Base-by-base conservation (phyloP, 2,888 invertebrate genomes). In the Liposcelis brunnea region DNA sequence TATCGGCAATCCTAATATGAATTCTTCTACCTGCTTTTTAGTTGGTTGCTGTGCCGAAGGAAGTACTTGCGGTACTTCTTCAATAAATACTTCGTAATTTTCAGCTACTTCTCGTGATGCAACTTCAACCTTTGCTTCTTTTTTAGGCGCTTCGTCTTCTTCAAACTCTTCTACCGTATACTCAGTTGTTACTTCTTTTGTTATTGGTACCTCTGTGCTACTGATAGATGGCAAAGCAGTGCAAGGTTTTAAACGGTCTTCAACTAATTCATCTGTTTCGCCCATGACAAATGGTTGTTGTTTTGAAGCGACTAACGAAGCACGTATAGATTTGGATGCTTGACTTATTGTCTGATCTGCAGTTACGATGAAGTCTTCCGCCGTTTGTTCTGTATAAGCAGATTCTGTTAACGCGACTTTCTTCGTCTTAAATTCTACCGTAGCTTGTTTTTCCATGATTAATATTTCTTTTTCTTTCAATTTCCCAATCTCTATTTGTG, bases 391-490 rank as follows among this genome's bases (percentile, higher is more conserved):
- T 8, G 26, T 43, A 34, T 44, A 12, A 32, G 47, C 19, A 32
- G 43, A 32, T 12, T 45, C 45, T n/a, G 48, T 49, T 21, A 49
- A 14, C 15, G 50, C 48, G 8, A 47, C 50, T 38, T 49, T 37
- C 14, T 36, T 45, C 16, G 47, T 37, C 18, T 36, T 40, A 5
- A 50, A 10, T 26, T 49, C 38, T 6, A 45, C 14, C 14, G n/a
- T 35, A 19, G 48, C 50, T 36, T 47, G 37, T 37, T 16, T 42
- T 37, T n/a, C 36, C 31, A 37, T 10, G 6, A 2, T 31, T 36
- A 35, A 15, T 21, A n/a, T 26, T 42, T 44, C 31, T 31, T 36
- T 38, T 21, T 32, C 8, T 40, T 42, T 33, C 4, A 45, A 16
- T 8, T 45, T 36, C 11, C 32, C 31, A 12, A 31, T 21, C 7